Conservation (phyloP, 2,888 invertebrate species). For the Sthenelais limicola region DNA sequence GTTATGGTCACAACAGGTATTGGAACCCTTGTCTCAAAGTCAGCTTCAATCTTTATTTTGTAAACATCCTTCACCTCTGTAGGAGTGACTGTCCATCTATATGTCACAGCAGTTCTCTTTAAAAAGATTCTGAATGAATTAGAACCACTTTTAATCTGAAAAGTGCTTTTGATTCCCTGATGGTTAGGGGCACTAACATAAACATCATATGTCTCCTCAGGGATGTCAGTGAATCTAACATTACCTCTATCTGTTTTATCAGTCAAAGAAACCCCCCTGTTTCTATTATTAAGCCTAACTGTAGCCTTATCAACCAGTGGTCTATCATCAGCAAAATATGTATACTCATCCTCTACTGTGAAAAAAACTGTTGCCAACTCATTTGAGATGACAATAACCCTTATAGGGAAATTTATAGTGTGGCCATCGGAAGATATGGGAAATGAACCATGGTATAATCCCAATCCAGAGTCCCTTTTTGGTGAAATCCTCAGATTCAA, state of each 20-base stretch:
- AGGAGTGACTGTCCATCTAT: conserved; percentile 55
- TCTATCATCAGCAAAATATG: conserved; percentile 55
- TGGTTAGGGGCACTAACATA: conserved; percentile 50
- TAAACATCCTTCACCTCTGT: conserved; percentile 56
- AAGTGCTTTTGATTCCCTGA: conserved; percentile 46
- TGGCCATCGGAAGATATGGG: not conserved
- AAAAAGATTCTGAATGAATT: conserved; percentile 50
- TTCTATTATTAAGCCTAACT: conserved; percentile 50
- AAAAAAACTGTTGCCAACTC: conserved; percentile 51
- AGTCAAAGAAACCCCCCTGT: conserved; percentile 41
- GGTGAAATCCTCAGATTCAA: conserved; percentile 1
- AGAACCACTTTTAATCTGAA: conserved; percentile 43
- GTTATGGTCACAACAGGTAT: conserved; percentile 59
- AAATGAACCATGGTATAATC: not conserved
- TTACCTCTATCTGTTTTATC: conserved; percentile 44
- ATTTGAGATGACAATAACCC: conserved; percentile 51
- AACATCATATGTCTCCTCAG: conserved; percentile 53
- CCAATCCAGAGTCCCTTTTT: not conserved
- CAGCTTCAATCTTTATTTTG: conserved; percentile 55
- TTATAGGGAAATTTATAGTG: not conserved
- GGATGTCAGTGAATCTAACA: conserved; percentile 51
- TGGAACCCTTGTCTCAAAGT: conserved; percentile 58
- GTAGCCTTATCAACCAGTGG: conserved; percentile 54
- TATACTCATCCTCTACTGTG: conserved; percentile 57
- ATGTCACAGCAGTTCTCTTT: conserved; percentile 52